Conservation (phyloP, 1,140 invertebrate species). For the Nebria ingens region DNA sequence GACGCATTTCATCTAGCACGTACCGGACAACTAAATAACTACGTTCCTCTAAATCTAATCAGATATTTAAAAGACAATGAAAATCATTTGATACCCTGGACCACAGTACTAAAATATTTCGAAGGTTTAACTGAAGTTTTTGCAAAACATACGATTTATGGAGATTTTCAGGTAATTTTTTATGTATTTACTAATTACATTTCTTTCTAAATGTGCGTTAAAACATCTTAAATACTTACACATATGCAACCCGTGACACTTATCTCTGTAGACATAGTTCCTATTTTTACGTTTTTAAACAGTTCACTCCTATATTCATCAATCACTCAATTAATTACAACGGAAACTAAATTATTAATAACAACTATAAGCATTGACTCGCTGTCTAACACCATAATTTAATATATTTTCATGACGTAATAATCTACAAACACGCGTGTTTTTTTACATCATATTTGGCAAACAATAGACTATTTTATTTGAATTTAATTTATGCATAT, state of each 20-base stretch:
- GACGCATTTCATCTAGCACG: slow-evolving; percentile 42
- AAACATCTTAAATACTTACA: no score
- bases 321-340: no score
- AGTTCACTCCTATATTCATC: no score
- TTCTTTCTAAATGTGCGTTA: not conserved
- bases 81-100: slow-evolving; percentile 49
- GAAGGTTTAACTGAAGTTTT: slow-evolving; percentile 35
- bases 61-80: slow-evolving; percentile 49
- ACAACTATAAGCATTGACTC: no score
- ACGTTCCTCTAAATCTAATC: slow-evolving; percentile 47
- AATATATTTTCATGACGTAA: no score
- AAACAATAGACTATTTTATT: no score
- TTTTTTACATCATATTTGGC: not conserved
- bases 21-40: slow-evolving; percentile 45
- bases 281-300: no score
- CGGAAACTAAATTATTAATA: no score
- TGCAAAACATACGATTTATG: slow-evolving; percentile 26
- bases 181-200: not conserved
- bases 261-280: not conserved
- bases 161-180: slow-evolving; percentile 28
- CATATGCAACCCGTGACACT: no score
- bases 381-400: no score
- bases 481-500: no score
- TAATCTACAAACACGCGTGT: no score
- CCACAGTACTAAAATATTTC: slow-evolving; percentile 39